Base-by-base conservation (phyloP, 2,113 vertebrate genomes). In the Todiramphus chloris region DNA sequence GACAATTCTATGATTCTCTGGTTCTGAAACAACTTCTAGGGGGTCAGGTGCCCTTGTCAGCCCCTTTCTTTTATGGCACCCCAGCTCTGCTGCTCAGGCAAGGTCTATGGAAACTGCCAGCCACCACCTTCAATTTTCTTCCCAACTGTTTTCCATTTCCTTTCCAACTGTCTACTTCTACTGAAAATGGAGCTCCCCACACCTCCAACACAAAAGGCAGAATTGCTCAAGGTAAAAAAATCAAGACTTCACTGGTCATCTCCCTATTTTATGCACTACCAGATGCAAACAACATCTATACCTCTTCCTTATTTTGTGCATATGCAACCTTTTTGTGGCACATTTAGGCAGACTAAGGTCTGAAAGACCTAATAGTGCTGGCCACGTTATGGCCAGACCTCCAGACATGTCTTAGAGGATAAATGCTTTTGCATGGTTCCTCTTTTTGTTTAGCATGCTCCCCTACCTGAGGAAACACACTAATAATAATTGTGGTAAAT, bases 351-450 rank as follows among this genome's bases (percentile, higher is more conserved):
- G 35, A 48, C 20, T 35, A 41, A 80, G 1, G 6, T 56, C 13
- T 66, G 68, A 28, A 59, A 13, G 31, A 59, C 24, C 16, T 67
- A 23, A 6, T 16, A 16, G 12, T 33, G 37, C 55, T 81, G 73
- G 35, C 41, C 7, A 13, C 33, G 74, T 50, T 64, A 16, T 0
- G 0, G 0, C 43, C 46, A 67, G 62, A 41, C 18, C 30, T 92
- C 13, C 14, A 44, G 39, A 62, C 3, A 8, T 0, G 0, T 28
- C 72, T 67, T 30, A 27, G 41, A 74, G 63, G 31, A 44, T 53
- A 86, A 69, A n/a, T 27, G n/a, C 35, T 83, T 27, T 23, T 59
- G 19, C 23, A 19, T 1, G 1, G 16, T 64, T 48, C 19, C 7
- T 37, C 41, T 74, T 77, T 69, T 63, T 62, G 16, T 59, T 76